Evolutionary conservation across 2,888 invertebrate species (phyloP).

Genomic region (Cephus spinipes): DNA sequence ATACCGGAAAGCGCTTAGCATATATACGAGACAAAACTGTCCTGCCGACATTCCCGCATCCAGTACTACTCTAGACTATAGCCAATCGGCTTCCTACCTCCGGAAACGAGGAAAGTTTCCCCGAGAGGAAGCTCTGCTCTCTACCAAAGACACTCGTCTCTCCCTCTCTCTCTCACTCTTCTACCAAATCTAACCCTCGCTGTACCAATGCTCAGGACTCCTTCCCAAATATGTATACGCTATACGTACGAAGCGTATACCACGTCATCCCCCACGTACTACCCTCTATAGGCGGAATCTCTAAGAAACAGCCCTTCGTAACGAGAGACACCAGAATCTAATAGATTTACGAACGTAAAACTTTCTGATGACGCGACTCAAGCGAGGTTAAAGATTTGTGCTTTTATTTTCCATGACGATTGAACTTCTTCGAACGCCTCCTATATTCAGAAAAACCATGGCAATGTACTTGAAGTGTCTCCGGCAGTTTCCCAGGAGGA

Average conservation of each 20-base stretch:
- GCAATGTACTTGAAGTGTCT: neutral
- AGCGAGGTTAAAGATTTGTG: neutral
- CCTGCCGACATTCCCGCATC: constrained; percentile 23
- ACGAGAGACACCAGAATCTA: neutral
- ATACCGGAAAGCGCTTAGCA: constrained; percentile 46
- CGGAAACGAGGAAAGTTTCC: neutral
- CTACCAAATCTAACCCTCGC: neutral
- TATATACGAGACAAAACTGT: constrained; percentile 60
- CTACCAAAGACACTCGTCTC: neutral
- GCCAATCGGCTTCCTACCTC: neutral
- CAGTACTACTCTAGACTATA: neutral
- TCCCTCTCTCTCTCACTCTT: neutral
- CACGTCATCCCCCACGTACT: neutral
- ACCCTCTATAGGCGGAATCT: neutral
- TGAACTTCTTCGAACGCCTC: neutral
- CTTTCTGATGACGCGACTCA: neutral
- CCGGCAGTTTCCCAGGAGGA: neutral
- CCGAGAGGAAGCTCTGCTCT: neutral
- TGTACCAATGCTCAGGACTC: neutral
- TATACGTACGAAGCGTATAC: neutral
- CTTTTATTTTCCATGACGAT: neutral
- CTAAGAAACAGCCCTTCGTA: too few relatives aligned
- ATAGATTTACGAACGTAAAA: neutral
- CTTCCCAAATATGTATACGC: neutral
- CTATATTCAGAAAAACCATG: neutral